Evolutionary conservation across 2,797 vertebrate genomes (phyloP).

Genomic region (Uromys caudimaculatus): DNA sequence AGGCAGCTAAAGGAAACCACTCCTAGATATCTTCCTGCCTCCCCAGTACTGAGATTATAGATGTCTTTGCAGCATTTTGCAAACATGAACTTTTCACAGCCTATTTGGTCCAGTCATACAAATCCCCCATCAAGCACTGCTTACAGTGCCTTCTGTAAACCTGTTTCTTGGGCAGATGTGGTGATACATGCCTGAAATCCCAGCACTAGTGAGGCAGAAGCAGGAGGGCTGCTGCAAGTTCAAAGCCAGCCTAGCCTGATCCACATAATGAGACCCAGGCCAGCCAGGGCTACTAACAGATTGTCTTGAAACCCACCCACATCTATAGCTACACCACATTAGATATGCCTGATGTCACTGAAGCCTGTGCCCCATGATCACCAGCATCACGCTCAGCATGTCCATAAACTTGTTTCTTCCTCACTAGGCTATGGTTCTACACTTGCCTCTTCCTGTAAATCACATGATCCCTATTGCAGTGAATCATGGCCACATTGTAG

Average conservation of each 20-base stretch:
- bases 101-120: background rate
- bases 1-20: background rate
- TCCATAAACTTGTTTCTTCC: background rate
- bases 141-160: background rate
- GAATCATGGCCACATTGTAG: background rate
- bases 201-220: background rate
- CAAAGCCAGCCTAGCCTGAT: background rate
- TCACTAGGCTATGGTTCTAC: background rate
- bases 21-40: background rate
- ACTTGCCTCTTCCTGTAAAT: background rate
- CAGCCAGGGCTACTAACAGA: background rate
- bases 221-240: background rate
- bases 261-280: background rate
- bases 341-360: background rate
- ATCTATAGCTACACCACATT: background rate
- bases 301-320: background rate
- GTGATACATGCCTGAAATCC: background rate
- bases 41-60: background rate
- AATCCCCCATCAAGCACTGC: background rate
- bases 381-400: background rate
- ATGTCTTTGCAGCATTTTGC: background rate
- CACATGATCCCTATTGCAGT: accelerated
- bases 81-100: background rate
- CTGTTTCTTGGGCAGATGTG: background rate
- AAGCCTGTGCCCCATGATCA: background rate